phyloP scores from a whole-genome alignment of 2,888 invertebrate species.

The Melanchra persicariae region DNA sequence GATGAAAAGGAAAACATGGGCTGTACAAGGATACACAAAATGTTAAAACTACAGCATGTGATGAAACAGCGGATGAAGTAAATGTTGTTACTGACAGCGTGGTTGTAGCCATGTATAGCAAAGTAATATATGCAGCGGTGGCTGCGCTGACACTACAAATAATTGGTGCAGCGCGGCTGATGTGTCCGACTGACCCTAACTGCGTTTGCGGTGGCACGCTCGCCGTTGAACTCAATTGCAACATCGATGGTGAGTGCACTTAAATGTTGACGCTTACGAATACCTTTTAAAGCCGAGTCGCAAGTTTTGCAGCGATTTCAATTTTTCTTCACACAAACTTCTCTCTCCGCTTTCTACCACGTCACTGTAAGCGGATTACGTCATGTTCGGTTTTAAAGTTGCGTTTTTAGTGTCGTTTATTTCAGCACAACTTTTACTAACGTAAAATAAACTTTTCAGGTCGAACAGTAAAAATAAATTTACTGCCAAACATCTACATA shows the following conservation, averaged over 20 bases:
- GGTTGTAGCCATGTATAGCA: slow-evolving; percentile 77
- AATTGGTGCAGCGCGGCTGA: slow-evolving; percentile 82
- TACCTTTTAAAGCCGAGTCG: slow-evolving; percentile 65
- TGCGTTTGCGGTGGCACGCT: slow-evolving; percentile 88
- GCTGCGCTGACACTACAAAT: slow-evolving; percentile 82
- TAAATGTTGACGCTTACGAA: slow-evolving; percentile 67
- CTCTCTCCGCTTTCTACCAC: slow-evolving; percentile 19
- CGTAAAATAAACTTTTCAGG: slow-evolving; percentile 79
- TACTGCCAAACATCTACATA: slow-evolving; percentile 85
- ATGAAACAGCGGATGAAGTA: slow-evolving; percentile 66
- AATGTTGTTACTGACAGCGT: slow-evolving; percentile 64
- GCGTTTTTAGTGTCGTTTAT: slow-evolving; percentile 25
- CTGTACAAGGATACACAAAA: slow-evolving; percentile 55
- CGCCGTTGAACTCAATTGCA: slow-evolving; percentile 87
- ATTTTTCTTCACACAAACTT: slow-evolving; percentile 35
- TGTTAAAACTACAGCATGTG: slow-evolving; percentile 61
- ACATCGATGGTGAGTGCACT: slow-evolving; percentile 88
- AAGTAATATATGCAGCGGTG: slow-evolving; percentile 79
- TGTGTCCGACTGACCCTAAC: slow-evolving; percentile 88
- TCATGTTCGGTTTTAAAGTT: slow-evolving; percentile 43
- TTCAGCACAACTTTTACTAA: slow-evolving; percentile 36
- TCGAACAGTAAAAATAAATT: slow-evolving; percentile 82
- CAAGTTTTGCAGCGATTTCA: slow-evolving; percentile 32
- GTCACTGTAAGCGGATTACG: slow-evolving; percentile 47
- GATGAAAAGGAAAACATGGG: slow-evolving; percentile 66